Evolutionary conservation across 1,140 invertebrate species (phyloP).

Genomic region (Lepidurus packardi): DNA sequence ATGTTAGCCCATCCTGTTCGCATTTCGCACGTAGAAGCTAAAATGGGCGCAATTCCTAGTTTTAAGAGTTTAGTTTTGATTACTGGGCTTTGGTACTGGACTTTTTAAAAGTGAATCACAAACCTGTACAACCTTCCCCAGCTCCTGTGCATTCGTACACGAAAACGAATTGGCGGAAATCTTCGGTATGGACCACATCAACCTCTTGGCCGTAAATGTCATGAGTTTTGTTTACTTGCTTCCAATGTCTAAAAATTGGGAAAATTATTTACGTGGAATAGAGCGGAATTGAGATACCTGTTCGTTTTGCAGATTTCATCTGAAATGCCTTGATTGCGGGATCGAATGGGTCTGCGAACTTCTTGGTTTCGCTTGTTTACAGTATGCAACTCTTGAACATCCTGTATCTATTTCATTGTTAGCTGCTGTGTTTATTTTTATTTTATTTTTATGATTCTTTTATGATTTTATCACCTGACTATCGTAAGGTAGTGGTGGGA

Average conservation of each 20-base stretch:
- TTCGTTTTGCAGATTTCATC: slow-evolving; percentile 32
- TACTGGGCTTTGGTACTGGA: neutral
- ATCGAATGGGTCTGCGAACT: slow-evolving; percentile 11
- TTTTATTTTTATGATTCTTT: no score
- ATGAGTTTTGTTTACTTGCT: slow-evolving; percentile 31
- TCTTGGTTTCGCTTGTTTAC: neutral
- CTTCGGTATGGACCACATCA: slow-evolving; percentile 22
- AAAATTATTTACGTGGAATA: neutral
- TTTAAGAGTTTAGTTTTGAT: slow-evolving; percentile 1
- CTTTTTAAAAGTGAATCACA: neutral
- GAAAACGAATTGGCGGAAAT: slow-evolving; percentile 30
- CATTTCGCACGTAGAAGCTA: slow-evolving; percentile 27
- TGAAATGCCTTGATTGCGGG: slow-evolving; percentile 28
- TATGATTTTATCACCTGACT: no score
- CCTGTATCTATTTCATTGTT: no score
- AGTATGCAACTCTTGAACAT: no score
- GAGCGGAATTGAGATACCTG: neutral
- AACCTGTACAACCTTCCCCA: slow-evolving; percentile 25
- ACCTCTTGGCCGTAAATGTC: slow-evolving; percentile 30
- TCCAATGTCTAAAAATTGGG: neutral
- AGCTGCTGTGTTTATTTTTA: no score
- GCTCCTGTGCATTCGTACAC: slow-evolving; percentile 31
- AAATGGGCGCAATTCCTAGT: slow-evolving; percentile 20
- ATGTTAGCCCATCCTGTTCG: slow-evolving; percentile 28
- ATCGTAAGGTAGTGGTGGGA: no score